These are phyloP conservation scores for Monochamus alternatus DNA, from an alignment of 2,888 invertebrate genomes.

Conservation along the genomic window DNA sequence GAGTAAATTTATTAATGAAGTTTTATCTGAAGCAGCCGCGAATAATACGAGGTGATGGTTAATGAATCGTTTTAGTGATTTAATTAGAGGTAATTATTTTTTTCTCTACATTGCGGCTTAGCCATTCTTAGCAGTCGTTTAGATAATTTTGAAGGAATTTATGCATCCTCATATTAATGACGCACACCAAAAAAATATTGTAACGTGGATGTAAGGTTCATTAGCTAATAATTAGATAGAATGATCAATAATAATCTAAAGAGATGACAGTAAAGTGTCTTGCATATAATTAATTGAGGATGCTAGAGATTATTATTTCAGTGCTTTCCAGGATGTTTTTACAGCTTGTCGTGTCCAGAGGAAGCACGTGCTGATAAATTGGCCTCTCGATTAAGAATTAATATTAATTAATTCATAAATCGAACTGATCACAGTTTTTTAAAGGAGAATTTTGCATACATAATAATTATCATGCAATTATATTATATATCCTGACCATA, in stretches of 20 bases:
- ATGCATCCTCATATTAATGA: slow-evolving; percentile 30
- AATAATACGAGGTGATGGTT: background rate
- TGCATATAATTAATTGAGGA: slow-evolving; percentile 48
- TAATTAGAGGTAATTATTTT: slow-evolving; percentile 20
- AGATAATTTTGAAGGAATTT: slow-evolving; percentile 21
- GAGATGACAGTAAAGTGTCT: slow-evolving; percentile 43
- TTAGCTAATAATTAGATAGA: slow-evolving; percentile 42
- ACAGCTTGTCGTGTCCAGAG: slow-evolving; percentile 38
- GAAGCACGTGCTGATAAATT: slow-evolving; percentile 49
- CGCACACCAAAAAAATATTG: slow-evolving; percentile 23
- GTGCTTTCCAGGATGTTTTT: slow-evolving; percentile 48
- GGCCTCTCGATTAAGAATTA: slow-evolving; percentile 33
- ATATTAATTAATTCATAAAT: slow-evolving; percentile 39
- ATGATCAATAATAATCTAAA: slow-evolving; percentile 37
- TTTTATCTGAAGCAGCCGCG: slow-evolving; percentile 1
- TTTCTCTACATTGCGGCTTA: background rate
- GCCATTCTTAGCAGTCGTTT: slow-evolving; percentile 5
- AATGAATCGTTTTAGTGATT: slow-evolving; percentile 19
- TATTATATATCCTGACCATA: slow-evolving; percentile 4
- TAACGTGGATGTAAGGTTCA: slow-evolving; percentile 39
- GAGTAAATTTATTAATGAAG: background rate
- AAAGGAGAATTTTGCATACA: slow-evolving; percentile 26
- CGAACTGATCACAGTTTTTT: slow-evolving; percentile 27
- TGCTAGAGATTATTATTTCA: slow-evolving; percentile 46
- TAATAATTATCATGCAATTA: slow-evolving; percentile 24